Percentiles rank a stretch among this genome's conserved stretches.
These are phyloP conservation scores for Drosophila tsacasi DNA, from an alignment of 1,140 invertebrate genomes.

Conservation along the genomic window DNA sequence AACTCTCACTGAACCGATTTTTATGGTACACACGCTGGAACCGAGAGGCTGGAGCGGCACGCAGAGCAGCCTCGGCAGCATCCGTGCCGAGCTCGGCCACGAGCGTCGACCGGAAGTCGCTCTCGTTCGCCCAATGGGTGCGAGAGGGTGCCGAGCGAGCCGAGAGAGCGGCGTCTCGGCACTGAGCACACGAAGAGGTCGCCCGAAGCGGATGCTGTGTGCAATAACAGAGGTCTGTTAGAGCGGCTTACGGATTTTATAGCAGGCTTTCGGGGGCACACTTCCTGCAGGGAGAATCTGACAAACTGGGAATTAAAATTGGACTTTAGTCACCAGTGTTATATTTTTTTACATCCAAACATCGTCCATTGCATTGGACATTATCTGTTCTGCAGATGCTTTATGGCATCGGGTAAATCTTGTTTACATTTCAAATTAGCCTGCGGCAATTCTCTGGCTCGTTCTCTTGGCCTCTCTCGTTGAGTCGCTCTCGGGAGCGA, in stretches of 20 bases:
- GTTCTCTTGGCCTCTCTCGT: constrained; percentile 8
- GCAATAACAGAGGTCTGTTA: constrained; percentile 46
- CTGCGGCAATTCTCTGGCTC: constrained; percentile 37
- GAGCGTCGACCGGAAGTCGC: constrained; percentile 47
- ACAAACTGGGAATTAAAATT: too few relatives aligned
- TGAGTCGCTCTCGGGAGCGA: not conserved
- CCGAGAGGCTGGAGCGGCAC: constrained; percentile 42
- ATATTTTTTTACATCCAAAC: not conserved
- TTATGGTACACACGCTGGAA: constrained; percentile 79
- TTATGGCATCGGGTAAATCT: constrained; percentile 58
- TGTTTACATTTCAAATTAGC: constrained; percentile 69
- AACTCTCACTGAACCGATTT: constrained; percentile 85
- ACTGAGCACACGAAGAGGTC: constrained; percentile 4
- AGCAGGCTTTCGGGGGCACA: constrained; percentile 32
- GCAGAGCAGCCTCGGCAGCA: constrained; percentile 11
- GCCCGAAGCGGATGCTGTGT: constrained; percentile 25
- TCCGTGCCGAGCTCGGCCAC: constrained; percentile 37
- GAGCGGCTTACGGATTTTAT: constrained; percentile 17
- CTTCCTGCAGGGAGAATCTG: not conserved
- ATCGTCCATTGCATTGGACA: not conserved
- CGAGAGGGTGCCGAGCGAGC: constrained; percentile 16
- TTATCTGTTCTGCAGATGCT: constrained; percentile 1
- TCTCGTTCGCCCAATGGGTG: constrained; percentile 33
- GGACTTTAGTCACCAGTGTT: not conserved
- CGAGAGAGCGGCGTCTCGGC: constrained; percentile 2